Evolutionary conservation across 2,113 vertebrate genomes (phyloP).

Genomic region (Gorsachius goisagi): DNA sequence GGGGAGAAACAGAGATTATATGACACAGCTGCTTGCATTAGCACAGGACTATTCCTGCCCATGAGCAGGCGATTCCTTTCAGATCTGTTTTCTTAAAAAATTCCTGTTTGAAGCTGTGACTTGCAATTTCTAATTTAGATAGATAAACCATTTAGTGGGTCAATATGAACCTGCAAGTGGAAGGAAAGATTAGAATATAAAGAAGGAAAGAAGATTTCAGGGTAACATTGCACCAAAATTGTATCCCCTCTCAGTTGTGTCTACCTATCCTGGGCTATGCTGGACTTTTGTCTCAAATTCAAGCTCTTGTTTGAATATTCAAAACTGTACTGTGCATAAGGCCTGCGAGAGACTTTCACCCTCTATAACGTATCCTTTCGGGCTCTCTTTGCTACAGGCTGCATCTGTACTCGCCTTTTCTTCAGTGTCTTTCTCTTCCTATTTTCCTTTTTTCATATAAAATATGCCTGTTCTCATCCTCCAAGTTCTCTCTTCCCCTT

Average conservation of each 20-base stretch:
- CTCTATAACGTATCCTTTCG: neutral
- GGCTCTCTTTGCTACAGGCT: neutral
- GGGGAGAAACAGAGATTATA: neutral
- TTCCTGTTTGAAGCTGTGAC: neutral
- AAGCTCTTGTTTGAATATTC: neutral
- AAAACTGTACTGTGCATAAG: neutral
- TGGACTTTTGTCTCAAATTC: neutral
- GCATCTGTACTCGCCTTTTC: neutral
- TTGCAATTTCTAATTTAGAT: neutral
- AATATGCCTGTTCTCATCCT: neutral
- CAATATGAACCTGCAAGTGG: neutral
- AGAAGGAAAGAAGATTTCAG: neutral
- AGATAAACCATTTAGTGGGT: neutral
- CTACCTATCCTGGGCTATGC: rapidly evolving
- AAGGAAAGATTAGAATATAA: neutral
- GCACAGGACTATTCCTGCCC: neutral
- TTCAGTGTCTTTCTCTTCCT: neutral
- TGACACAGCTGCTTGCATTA: neutral
- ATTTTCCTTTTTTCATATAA: neutral
- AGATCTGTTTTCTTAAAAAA: neutral
- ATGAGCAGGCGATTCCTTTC: neutral
- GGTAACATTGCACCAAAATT: neutral
- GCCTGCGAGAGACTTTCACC: neutral
- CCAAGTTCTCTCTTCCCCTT: neutral
- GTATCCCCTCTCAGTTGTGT: neutral